Percentiles rank a stretch among this genome's conserved stretches.
phyloP scores from a whole-genome alignment of 1,140 invertebrate genomes.

The Copidosoma floridanum region DNA sequence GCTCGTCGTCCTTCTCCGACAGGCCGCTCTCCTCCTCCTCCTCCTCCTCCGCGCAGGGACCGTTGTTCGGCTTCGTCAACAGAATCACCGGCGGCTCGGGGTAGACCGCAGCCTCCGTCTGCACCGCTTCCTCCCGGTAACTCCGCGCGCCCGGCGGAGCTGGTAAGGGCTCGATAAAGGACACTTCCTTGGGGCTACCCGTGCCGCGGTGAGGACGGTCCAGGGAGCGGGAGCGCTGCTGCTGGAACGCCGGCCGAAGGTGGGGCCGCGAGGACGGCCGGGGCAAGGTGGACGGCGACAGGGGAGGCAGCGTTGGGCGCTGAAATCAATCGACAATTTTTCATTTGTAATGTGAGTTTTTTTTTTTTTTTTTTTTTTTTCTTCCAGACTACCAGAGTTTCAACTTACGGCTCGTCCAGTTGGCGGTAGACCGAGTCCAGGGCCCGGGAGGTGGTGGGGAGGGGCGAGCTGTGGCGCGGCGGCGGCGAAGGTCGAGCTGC shows the following conservation, averaged over 20 bases:
- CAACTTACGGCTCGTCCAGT: slow-evolving; percentile 18
- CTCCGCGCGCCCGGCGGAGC: slow-evolving; percentile 34
- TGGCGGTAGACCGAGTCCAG: neutral
- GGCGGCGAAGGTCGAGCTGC: slow-evolving; percentile 29
- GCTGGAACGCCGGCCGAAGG: neutral
- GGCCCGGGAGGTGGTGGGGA: neutral
- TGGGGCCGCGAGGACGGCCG: no score
- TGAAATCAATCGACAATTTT: slow-evolving; percentile 1
- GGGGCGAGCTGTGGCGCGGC: slow-evolving; percentile 40
- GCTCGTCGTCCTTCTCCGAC: slow-evolving; percentile 17
- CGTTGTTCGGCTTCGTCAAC: neutral
- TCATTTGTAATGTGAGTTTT: no score
- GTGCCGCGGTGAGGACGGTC: neutral
- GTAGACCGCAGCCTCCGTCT: slow-evolving; percentile 45
- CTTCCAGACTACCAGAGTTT: no score
- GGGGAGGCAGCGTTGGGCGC: neutral
- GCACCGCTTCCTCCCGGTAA: slow-evolving; percentile 31
- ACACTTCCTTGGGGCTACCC: slow-evolving; percentile 32
- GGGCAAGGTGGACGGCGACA: neutral
- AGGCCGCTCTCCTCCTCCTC: slow-evolving; percentile 11
- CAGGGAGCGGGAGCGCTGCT: slow-evolving; percentile 9
- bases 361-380: no score
- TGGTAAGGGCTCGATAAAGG: slow-evolving; percentile 68
- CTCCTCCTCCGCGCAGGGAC: no score
- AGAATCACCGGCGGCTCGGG: slow-evolving; percentile 43